Base-by-base conservation (phyloP, 2,113 vertebrate genomes). In the Lonchura striata region DNA sequence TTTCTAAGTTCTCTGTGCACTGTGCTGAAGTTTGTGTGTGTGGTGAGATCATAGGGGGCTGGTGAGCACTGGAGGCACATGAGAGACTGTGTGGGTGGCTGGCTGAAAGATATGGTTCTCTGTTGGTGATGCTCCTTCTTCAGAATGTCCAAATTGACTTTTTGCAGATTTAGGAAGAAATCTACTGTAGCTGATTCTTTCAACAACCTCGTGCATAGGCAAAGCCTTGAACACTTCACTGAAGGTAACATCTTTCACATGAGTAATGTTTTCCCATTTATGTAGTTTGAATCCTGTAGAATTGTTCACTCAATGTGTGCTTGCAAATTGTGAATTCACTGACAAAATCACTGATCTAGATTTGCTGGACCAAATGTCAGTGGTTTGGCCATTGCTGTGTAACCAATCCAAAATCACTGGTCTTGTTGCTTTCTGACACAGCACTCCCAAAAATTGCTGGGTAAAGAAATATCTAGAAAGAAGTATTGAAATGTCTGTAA, bases 151-250 rank as follows among this genome's bases (percentile, higher is more conserved):
- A 18, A 71, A 74, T 10, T 47, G 47, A 56, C 37, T 50, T 37
- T 86, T 92, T 83, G 33, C 95, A 99, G 99, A 91, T 98, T 99
- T 88, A 98, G 99, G 94, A 99, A 98, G 96, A 99, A 99, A 96
- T 99, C 98, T 14, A 97, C 97, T 3, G 96, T 98, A 46, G 97
- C 98, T 18, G 97, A 98, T 79, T 98, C 98, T 41, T 99, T 99
- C 96, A 98, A 98, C 96, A 98, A 60, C 89, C 97, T 98, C 68
- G 96, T 98, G 44, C 98, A 98, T 57, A 99, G 98, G 82, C 98
- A 93, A 95, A 97, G 96, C 41, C 87, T 98, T 52, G 98, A 98
- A 69, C 97, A 98, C 47, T 99, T 98, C 88, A 99, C 99, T 27
- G 99, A 99, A 99, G 99, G 99, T 99, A 96, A 82, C 2, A 0